Evolutionary conservation across 2,888 invertebrate genomes (phyloP).

Genomic region (Chaitophorus viminalis): DNA sequence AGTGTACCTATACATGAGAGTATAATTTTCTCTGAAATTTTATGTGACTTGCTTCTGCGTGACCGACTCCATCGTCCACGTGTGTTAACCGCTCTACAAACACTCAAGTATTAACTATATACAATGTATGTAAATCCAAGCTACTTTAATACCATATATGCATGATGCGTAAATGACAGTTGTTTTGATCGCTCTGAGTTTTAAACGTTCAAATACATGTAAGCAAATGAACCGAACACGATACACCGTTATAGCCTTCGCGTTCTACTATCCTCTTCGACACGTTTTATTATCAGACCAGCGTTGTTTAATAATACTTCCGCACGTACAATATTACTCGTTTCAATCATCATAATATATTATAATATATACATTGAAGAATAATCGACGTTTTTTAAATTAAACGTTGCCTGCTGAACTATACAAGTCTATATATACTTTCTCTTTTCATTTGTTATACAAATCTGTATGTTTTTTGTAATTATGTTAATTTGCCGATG

Average conservation of each 20-base stretch:
- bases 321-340: background rate
- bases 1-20: no score
- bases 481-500: conserved; percentile 39
- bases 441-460: conserved; percentile 55
- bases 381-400: conserved; percentile 53
- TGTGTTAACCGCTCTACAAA: background rate
- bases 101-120: background rate
- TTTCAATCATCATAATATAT: conserved; percentile 24
- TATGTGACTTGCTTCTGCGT: background rate
- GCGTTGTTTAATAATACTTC: background rate
- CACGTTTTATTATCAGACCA: background rate
- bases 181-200: background rate
- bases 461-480: conserved; percentile 51
- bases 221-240: background rate
- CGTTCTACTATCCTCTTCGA: background rate
- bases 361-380: background rate
- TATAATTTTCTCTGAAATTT: no score
- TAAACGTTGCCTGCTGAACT: background rate
- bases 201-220: background rate
- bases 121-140: no score
- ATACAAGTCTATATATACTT: background rate
- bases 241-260: background rate
- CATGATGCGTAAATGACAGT: background rate
- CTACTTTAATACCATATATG: background rate
- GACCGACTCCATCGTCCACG: background rate